Conservation (phyloP, 2,888 invertebrate genomes). For the Anoplius nigerrimus region DNA sequence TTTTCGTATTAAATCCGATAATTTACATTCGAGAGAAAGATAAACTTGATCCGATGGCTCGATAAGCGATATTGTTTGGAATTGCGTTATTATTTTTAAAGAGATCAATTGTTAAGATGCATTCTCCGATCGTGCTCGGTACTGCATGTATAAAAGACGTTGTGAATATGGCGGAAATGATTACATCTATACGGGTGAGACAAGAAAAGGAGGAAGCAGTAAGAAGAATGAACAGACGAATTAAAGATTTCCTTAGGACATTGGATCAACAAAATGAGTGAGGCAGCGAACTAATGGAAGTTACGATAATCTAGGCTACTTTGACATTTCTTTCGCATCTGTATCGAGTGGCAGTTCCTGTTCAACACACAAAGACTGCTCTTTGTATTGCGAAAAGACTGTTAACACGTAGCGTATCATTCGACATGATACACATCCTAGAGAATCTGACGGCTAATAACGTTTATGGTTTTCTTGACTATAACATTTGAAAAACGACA, state of each 20-base stretch:
- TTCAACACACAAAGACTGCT: slow-evolving; percentile 58
- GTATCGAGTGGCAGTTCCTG: slow-evolving; percentile 54
- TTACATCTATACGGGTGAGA: slow-evolving; percentile 27
- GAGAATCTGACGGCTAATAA: slow-evolving; percentile 37
- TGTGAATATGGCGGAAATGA: slow-evolving; percentile 52
- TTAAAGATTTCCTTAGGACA: slow-evolving; percentile 50
- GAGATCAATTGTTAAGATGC: background rate
- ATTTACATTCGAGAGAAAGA: background rate
- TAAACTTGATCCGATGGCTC: too few species aligned
- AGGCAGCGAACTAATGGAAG: slow-evolving; percentile 33
- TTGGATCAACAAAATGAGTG: slow-evolving; percentile 49
- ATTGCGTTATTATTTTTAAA: background rate
- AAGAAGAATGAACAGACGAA: slow-evolving; percentile 48
- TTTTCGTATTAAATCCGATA: background rate
- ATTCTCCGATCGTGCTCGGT: slow-evolving; percentile 35
- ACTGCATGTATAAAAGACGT: slow-evolving; percentile 40
- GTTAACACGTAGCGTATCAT: slow-evolving; percentile 49
- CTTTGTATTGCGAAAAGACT: slow-evolving; percentile 62
- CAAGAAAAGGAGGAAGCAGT: too few species aligned
- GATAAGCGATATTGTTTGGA: background rate
- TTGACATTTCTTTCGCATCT: slow-evolving; percentile 52
- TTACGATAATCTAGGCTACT: slow-evolving; percentile 44
- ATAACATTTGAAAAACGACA: slow-evolving; percentile 34
- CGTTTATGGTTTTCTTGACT: slow-evolving; percentile 42
- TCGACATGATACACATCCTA: slow-evolving; percentile 38